These are phyloP conservation scores for Silvanus unidentatus DNA, from an alignment of 2,888 invertebrate genomes.

Conservation along the genomic window DNA sequence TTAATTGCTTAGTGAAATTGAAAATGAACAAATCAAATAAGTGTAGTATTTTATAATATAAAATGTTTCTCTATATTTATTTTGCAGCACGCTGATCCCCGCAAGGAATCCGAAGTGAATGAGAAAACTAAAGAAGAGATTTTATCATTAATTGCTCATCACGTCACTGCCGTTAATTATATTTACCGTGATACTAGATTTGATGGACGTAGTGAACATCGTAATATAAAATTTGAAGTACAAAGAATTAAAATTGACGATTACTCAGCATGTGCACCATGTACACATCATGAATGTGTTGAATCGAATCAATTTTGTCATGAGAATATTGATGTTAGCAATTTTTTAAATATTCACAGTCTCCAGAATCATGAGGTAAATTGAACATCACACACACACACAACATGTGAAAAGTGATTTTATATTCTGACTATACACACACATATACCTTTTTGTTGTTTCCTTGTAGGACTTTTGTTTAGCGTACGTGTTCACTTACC, in stretches of 20 bases:
- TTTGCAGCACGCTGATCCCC: slow-evolving; percentile 67
- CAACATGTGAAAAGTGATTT: too few relatives aligned
- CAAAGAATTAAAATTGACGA: slow-evolving; percentile 91
- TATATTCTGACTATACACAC: too few relatives aligned
- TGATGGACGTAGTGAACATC: slow-evolving; percentile 82
- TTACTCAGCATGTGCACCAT: slow-evolving; percentile 70
- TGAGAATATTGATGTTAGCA: slow-evolving; percentile 97
- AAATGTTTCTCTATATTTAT: slow-evolving; percentile 14
- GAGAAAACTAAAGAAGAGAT: slow-evolving; percentile 96
- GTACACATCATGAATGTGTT: slow-evolving; percentile 52
- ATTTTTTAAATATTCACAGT: slow-evolving; percentile 96
- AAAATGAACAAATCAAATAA: too few relatives aligned
- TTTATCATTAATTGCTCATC: slow-evolving; percentile 92
- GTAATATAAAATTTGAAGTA: slow-evolving; percentile 95
- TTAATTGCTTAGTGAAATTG: too few relatives aligned
- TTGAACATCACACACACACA: too few relatives aligned
- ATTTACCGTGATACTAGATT: slow-evolving; percentile 94
- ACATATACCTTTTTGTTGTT: too few relatives aligned
- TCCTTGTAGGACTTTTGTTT: slow-evolving; percentile 88
- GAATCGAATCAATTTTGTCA: slow-evolving; percentile 87
- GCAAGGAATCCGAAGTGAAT: slow-evolving; percentile 62
- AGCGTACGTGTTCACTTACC: slow-evolving; percentile 98
- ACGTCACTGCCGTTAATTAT: slow-evolving; percentile 96
- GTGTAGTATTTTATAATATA: neutral
- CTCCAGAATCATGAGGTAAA: slow-evolving; percentile 80